A percentile compares a stretch with the other conserved stretches of the same genome.
phyloP scores from a whole-genome alignment of 2,797 vertebrate species.

The Okamejei kenojei region DNA sequence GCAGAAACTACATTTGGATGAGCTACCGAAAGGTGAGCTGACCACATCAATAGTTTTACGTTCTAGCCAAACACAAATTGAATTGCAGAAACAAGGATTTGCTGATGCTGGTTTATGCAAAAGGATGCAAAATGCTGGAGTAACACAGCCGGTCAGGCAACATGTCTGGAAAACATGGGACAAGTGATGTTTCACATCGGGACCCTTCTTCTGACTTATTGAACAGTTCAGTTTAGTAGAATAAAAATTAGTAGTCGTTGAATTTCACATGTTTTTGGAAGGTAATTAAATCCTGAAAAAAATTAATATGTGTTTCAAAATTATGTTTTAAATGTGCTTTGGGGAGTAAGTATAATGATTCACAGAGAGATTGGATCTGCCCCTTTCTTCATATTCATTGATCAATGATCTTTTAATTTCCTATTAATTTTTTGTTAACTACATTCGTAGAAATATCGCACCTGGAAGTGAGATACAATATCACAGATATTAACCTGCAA shows the following conservation, averaged over 20 bases:
- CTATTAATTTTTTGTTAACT: background rate
- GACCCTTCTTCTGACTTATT: too few relatives aligned
- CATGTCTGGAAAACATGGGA: too few relatives aligned
- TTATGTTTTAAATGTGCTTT: background rate
- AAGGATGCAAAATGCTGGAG: too few relatives aligned
- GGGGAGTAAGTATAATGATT: background rate
- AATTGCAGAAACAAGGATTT: too few relatives aligned
- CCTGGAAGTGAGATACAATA: background rate
- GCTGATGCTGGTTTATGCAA: too few relatives aligned
- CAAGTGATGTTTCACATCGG: too few relatives aligned
- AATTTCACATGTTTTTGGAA: background rate
- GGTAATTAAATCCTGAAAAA: slow-evolving; percentile 3
- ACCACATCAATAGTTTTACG: too few relatives aligned
- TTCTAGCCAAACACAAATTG: too few relatives aligned
- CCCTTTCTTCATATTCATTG: background rate
- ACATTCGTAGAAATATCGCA: background rate
- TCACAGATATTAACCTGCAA: background rate
- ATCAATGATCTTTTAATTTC: background rate
- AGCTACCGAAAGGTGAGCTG: too few relatives aligned
- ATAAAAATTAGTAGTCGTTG: background rate
- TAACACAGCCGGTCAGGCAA: too few relatives aligned
- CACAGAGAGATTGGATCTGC: background rate
- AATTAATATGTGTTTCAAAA: background rate
- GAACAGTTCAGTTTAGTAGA: too few relatives aligned
- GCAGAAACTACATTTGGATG: too few relatives aligned